Base-by-base conservation (phyloP, 2,888 invertebrate genomes). In the Phasia obesa region DNA sequence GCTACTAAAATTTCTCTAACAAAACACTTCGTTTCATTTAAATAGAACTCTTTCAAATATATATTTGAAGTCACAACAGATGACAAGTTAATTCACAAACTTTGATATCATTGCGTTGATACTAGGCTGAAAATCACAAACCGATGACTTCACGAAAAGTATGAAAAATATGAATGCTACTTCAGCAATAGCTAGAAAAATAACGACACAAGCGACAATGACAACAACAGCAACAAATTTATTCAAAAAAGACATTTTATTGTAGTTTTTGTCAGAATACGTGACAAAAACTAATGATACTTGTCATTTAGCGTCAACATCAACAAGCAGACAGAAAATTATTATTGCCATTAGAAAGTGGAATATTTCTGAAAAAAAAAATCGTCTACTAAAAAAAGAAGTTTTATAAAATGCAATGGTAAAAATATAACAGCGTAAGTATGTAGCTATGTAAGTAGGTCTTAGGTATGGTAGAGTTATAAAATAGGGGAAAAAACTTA, bases 231-330 rank as follows among this genome's bases (percentile, higher is more conserved):
- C 17, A 38, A 5, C 17, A 13, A 44, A 31, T n/a, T 11, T 21
- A 9, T 5, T n/a, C 0, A 21, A 49, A 65, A 25, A 51, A 9
- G 2, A 21, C 19, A 5, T 42, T 42, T 60, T 49, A 38, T 19
- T 55, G 38, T 59, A 69, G 60, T 64, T 77, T 57, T 51, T 62
- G 77, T 70, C 77, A 59, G 70, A 53, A 42, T 49, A 57, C 74
- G 53, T 78, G 70, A 75, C 70, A 78, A 65, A 44, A 67, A 65
- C 70, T 65, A 75, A 69, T 71, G 78, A 53, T 71, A 49, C 74
- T 83, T 83, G 75, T 75, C 78, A 78, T 44, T 21, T 64, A 44
- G 57, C 76, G 55, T 82, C 62, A 69, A 65, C n/a, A n/a, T n/a
- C 74, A 31, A 59, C 62, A 62, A 51, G n/a, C 44, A 65, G 31